Conservation (phyloP, 2,113 vertebrate species). For the Protomyctophum bolini region DNA sequence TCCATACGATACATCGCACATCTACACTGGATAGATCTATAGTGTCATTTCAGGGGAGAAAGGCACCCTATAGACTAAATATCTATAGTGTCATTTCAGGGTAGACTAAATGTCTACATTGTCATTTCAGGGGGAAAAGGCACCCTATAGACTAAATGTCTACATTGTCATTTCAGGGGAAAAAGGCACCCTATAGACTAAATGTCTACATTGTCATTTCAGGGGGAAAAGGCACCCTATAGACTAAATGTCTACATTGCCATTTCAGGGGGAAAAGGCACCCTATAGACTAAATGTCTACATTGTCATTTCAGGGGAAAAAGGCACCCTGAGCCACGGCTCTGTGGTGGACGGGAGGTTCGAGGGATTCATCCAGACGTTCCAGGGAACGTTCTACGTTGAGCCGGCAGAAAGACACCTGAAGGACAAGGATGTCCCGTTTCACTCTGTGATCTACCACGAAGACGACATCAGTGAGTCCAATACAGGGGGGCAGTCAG, state of each 20-base stretch:
- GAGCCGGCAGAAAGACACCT: constrained; percentile 94
- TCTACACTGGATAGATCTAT: constrained; percentile 91
- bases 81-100: no score
- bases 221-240: not conserved
- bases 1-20: no score
- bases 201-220: no score
- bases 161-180: no score
- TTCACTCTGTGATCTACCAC: constrained; percentile 98
- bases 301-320: constrained; percentile 83
- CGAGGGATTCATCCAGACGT: constrained; percentile 95
- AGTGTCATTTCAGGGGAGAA: no score
- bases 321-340: constrained; percentile 91
- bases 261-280: no score
- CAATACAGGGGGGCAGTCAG: no score
- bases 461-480: constrained; percentile 98
- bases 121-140: no score
- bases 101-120: no score
- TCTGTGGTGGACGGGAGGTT: constrained; percentile 93
- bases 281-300: not conserved
- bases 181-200: no score
- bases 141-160: not conserved
- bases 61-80: no score
- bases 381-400: constrained; percentile 91
- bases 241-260: not conserved
- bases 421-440: constrained; percentile 87